Evolutionary conservation across 2,888 invertebrate species (phyloP), one percentile per base, ranked within the genome.

Genomic region (Spisula subtruncata): DNA sequence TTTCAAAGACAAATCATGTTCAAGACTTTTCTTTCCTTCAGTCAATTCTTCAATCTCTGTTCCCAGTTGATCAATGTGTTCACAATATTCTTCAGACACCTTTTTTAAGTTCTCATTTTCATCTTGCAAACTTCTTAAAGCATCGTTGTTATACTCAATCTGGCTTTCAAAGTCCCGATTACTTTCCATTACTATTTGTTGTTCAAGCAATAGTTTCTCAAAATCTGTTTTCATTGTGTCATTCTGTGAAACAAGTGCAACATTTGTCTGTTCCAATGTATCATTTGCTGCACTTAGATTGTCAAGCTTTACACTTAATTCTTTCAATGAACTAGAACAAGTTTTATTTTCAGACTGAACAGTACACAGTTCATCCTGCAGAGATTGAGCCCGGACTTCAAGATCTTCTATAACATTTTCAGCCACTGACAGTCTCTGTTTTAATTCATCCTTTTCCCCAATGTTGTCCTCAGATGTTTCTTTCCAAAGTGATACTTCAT

Each of bases 391-490:
- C 35, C 81, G 88, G 14, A 32, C 32, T 87, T 91, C 91, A 35
- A 86, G 84, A 83, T 88, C 89, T 18, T 89, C 83, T 56, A 92
- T 86, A 16, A 88, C 89, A 89, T 86, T 88, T 35, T 86, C 89
- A 60, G 92, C 89, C 60, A 82, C 75, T 41, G n/a, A 14, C n/a
- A 92, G 25, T 51, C 90, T 83, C 10, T 89, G 87, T 80, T 89
- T 81, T 51, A 89, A 80, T 82, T 92, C 92, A 90, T 87, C 92
- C 32, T 86, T 75, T 84, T 92, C 86, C 25, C 90, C 89, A 79
- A 51, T 29, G 0, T 84, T n/a, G 41, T 92, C 90, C 75, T 89
- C 89, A 60, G 81, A 32, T 12, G 82, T 71, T 86, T 92, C 90
- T 51, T 60, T 83, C 80, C 46, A 81, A 82, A 82, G 18, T 66